phyloP scores from a whole-genome alignment of 2,888 invertebrate genomes.

The Periphyllus acericola region DNA sequence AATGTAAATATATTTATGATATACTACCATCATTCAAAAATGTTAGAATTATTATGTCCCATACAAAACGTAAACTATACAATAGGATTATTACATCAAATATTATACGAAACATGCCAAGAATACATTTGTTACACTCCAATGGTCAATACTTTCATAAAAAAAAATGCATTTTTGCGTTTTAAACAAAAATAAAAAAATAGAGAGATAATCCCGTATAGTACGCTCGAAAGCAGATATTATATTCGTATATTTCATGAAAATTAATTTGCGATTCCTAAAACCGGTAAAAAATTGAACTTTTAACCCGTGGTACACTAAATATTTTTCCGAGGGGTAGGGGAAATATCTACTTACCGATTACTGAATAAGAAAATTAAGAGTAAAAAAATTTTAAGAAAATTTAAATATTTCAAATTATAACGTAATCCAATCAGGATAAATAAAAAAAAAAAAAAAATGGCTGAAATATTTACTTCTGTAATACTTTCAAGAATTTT shows the following conservation, averaged over 20 bases:
- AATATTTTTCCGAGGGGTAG: no score
- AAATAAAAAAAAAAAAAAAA: no score
- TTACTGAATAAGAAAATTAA: no score
- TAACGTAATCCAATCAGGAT: no score
- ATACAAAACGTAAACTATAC: constrained; percentile 5
- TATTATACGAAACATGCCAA: constrained; percentile 15
- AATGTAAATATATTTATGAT: background rate
- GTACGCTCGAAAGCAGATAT: background rate
- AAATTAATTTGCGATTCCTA: background rate
- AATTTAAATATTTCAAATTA: no score
- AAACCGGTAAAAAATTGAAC: background rate
- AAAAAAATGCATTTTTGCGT: background rate
- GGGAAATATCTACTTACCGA: no score
- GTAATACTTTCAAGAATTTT: no score
- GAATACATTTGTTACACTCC: background rate
- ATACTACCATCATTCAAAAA: background rate
- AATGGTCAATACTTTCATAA: background rate
- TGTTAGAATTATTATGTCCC: constrained; percentile 7
- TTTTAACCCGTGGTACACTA: no score
- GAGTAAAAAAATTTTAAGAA: no score
- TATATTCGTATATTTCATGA: no score
- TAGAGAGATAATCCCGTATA: background rate
- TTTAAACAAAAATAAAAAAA: background rate
- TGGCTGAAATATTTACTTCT: no score
- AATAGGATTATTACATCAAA: constrained; percentile 4